These are phyloP conservation scores for Colinus virginianus DNA, from an alignment of 2,113 vertebrate species.

Conservation along the genomic window DNA sequence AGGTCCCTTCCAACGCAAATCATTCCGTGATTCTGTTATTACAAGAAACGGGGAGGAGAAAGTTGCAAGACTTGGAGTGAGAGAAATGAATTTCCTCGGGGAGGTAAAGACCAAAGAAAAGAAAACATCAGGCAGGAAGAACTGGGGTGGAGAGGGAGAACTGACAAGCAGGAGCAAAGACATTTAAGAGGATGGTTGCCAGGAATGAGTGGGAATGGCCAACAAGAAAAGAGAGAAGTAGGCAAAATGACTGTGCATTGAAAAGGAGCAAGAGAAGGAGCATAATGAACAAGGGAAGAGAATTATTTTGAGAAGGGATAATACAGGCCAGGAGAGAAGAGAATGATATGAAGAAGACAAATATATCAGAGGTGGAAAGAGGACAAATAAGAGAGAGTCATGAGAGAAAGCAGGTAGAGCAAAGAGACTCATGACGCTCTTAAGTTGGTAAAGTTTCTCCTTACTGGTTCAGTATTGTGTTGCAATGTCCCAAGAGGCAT, in stretches of 20 bases:
- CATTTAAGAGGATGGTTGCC: not conserved
- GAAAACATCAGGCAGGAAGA: not conserved
- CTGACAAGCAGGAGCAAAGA: not conserved
- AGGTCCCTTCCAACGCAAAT: not conserved
- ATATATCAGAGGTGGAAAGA: not conserved
- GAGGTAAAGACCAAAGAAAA: not conserved
- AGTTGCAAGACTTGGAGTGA: not conserved
- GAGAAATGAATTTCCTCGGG: not conserved
- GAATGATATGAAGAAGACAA: not conserved
- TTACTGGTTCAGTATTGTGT: constrained; percentile 17
- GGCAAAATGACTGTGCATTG: not conserved
- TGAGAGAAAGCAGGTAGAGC: constrained; percentile 32
- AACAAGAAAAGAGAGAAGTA: not conserved
- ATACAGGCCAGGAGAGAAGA: not conserved
- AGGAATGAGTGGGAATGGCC: not conserved
- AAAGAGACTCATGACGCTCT: not conserved
- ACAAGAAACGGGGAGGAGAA: not conserved
- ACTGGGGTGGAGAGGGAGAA: not conserved
- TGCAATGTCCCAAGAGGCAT: constrained; percentile 49
- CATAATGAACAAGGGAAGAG: not conserved
- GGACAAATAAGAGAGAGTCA: not conserved
- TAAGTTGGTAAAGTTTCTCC: constrained; percentile 18
- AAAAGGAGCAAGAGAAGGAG: not conserved
- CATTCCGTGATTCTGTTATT: not conserved
- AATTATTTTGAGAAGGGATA: not conserved